These are phyloP conservation scores for Sylvietta virens DNA, from an alignment of 2,113 vertebrate genomes.

Conservation along the genomic window DNA sequence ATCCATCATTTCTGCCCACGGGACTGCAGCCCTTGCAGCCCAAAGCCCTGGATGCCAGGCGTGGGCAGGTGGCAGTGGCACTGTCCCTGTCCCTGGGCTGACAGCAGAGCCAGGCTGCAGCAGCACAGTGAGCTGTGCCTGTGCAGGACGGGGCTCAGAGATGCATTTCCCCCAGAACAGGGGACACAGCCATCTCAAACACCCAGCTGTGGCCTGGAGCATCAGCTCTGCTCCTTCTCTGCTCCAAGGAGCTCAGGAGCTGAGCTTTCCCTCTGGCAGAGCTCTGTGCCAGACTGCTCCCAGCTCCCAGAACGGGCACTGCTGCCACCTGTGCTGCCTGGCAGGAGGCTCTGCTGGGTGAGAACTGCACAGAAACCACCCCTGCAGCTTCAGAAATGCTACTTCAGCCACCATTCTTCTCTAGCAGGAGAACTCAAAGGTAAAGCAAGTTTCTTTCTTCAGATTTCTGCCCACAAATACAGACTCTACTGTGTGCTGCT, in stretches of 20 bases:
- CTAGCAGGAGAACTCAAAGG: neutral
- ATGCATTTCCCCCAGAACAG: neutral
- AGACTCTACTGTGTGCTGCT: neutral
- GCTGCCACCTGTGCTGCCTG: neutral
- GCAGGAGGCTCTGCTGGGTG: neutral
- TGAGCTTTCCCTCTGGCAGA: neutral
- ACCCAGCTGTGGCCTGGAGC: neutral
- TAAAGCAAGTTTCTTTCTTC: neutral
- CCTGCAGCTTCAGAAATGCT: neutral
- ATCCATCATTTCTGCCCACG: too few species aligned
- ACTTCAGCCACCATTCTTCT: neutral
- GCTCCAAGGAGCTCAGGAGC: neutral
- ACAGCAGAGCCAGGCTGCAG: neutral
- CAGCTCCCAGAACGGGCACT: neutral
- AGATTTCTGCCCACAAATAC: neutral
- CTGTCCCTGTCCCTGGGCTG: neutral
- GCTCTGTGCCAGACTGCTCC: neutral
- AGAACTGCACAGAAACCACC: neutral
- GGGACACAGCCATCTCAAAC: neutral
- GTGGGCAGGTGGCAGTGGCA: neutral
- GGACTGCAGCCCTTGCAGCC: neutral
- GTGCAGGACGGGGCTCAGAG: accelerated
- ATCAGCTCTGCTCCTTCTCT: neutral
- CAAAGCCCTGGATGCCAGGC: neutral
- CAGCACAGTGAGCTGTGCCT: neutral